Base-by-base conservation (phyloP, 2,797 vertebrate species). In the Taeniopygia guttata region DNA sequence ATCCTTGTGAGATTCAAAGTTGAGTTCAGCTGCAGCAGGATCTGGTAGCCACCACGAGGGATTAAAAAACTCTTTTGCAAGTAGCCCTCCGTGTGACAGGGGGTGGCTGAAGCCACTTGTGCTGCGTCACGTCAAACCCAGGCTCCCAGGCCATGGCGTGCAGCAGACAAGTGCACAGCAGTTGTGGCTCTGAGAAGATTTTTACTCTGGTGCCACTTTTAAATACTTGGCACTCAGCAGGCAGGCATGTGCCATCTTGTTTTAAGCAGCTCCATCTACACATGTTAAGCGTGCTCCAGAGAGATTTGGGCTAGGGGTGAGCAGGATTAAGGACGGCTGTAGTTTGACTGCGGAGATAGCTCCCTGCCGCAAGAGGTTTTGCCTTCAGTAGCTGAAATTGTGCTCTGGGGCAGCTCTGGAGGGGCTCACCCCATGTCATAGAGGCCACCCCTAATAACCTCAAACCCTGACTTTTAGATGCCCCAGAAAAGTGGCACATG, bases 231-330 rank as follows among this genome's bases (percentile, higher is more conserved):
- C 97, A 76, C 32, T 67, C 3, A 0, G 43, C 18, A 73, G 59
- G 75, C 83, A 95, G 87, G 45, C 96, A 25, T 95, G 95, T 96
- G 78, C 70, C 72, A 72, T 97, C 95, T 84, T 95, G 96, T 63
- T 90, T 72, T 12, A 60, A 96, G 67, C 43, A 73, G 80, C 81
- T 96, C 81, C 77, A 76, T 88, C 76, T 92, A 66, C 67, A 77
- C 20, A 36, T 13, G 13, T 54, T 91, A 85, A 86, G 32, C 0
- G 8, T 34, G 46, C 72, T 83, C 2, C 1, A n/a, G 43, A 78
- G 45, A 74, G 64, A 79, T 77, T 66, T 83, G 87, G 85, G 84
- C 43, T 72, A 79, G 72, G 70, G 80, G 60, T 90, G 76, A 93
- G 49, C 27, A 48, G 81, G 66, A 84, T 94, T 94, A 93, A 88